phyloP scores from a whole-genome alignment of 2,888 invertebrate species.

The Macrophya annulata region DNA sequence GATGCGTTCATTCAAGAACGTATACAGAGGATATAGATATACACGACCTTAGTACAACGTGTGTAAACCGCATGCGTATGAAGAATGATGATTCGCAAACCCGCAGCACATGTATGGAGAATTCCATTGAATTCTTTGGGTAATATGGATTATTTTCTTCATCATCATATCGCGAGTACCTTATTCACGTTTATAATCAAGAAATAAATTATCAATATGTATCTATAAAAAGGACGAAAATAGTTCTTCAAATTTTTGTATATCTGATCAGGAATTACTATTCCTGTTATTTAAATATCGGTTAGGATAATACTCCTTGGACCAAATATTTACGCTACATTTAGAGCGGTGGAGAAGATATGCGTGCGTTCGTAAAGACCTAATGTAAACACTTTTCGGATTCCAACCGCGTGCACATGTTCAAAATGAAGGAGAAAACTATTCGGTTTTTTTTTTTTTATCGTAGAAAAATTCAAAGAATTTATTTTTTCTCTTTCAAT shows the following conservation, averaged over 20 bases:
- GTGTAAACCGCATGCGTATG: conserved; percentile 27
- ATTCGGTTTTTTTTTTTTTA: no score
- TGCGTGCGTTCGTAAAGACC: neutral
- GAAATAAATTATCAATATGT: neutral
- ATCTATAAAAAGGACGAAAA: neutral
- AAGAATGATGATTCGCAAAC: conserved; percentile 14
- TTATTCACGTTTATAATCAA: neutral
- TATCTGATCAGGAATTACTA: neutral
- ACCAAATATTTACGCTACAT: conserved; percentile 1
- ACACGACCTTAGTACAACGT: neutral
- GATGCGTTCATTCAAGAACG: conserved; percentile 45
- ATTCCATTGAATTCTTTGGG: neutral
- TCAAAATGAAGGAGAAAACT: neutral
- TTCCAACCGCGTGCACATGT: conserved; percentile 6
- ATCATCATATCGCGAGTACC: neutral
- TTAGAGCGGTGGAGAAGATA: neutral
- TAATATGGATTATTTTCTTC: neutral
- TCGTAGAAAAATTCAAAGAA: neutral
- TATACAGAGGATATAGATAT: neutral
- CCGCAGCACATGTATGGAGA: neutral
- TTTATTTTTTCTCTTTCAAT: neutral
- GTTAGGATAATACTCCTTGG: neutral
- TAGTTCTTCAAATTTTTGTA: neutral
- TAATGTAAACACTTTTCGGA: conserved; percentile 27
- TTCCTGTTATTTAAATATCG: conserved; percentile 31